Percentiles rank a stretch among this genome's conserved stretches.
phyloP scores from a whole-genome alignment of 2,113 vertebrate species.

The Antennarius striatus region DNA sequence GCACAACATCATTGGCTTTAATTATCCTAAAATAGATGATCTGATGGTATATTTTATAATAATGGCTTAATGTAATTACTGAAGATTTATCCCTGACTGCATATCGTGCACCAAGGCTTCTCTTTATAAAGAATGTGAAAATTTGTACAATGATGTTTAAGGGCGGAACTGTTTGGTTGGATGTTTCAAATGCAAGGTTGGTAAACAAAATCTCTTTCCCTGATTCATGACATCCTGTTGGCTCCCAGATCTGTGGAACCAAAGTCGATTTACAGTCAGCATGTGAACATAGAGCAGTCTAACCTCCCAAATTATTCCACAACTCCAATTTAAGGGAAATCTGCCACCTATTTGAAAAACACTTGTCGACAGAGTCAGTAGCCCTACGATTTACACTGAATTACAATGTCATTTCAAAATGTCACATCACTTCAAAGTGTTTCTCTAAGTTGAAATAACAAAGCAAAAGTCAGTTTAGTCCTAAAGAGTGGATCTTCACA shows the following conservation, averaged over 20 bases:
- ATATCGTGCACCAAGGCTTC: conserved; percentile 67
- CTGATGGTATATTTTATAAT: conserved; percentile 71
- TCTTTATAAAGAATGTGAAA: conserved; percentile 50
- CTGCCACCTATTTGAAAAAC: conserved; percentile 27
- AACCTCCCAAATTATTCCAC: conserved; percentile 28
- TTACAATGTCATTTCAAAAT: conserved; percentile 45
- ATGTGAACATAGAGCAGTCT: conserved; percentile 48
- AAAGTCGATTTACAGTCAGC: conserved; percentile 34
- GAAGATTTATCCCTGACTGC: conserved; percentile 66
- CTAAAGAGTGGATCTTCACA: conserved; percentile 67
- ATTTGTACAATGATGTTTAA: conserved; percentile 55
- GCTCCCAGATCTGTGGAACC: conserved; percentile 40
- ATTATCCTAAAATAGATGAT: conserved; percentile 80
- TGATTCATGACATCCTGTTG: conserved; percentile 62
- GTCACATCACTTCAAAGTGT: conserved; percentile 49
- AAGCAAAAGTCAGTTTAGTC: conserved; percentile 55
- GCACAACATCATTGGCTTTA: conserved; percentile 66
- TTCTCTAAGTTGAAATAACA: conserved; percentile 53
- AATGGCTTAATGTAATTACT: conserved; percentile 54
- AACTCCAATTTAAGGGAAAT: conserved; percentile 43
- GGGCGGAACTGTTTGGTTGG: conserved; percentile 47
- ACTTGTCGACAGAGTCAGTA: conserved; percentile 26
- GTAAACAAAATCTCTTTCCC: conserved; percentile 73
- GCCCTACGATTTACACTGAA: conserved; percentile 47
- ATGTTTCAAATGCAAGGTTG: conserved; percentile 61